Evolutionary conservation across 2,113 vertebrate genomes (phyloP).

Genomic region (Brienomyrus longianalis): DNA sequence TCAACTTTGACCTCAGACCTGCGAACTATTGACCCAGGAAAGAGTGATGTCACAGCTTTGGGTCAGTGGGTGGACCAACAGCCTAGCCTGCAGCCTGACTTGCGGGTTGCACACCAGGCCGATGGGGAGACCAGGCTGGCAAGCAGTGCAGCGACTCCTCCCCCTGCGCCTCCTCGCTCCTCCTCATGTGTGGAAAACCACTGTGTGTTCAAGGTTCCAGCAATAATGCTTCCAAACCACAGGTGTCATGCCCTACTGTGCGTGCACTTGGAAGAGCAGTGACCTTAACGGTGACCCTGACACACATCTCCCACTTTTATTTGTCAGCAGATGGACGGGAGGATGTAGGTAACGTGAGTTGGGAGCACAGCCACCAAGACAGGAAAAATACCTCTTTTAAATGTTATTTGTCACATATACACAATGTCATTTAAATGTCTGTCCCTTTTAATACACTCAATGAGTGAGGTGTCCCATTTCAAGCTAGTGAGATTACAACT

Average conservation of each 20-base stretch:
- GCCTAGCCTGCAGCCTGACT: background rate
- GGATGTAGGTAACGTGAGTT: background rate
- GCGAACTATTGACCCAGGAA: conserved; percentile 27
- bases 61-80: background rate
- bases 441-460: background rate
- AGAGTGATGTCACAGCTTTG: conserved; percentile 12
- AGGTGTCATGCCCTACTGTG: background rate
- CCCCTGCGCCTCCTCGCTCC: background rate
- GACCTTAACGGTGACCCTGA: background rate
- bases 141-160: background rate
- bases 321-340: background rate
- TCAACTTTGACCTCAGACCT: conserved; percentile 23
- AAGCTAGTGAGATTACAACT: background rate
- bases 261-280: background rate
- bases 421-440: background rate
- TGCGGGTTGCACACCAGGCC: background rate
- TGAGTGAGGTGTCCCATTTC: background rate
- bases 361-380: background rate
- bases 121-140: background rate
- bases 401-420: background rate
- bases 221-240: background rate
- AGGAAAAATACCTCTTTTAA: conserved; percentile 1
- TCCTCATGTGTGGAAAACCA: background rate
- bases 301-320: background rate
- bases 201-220: background rate